Evolutionary conservation across 2,797 vertebrate genomes (phyloP).

Genomic region (Platyrinchus mystaceus): DNA sequence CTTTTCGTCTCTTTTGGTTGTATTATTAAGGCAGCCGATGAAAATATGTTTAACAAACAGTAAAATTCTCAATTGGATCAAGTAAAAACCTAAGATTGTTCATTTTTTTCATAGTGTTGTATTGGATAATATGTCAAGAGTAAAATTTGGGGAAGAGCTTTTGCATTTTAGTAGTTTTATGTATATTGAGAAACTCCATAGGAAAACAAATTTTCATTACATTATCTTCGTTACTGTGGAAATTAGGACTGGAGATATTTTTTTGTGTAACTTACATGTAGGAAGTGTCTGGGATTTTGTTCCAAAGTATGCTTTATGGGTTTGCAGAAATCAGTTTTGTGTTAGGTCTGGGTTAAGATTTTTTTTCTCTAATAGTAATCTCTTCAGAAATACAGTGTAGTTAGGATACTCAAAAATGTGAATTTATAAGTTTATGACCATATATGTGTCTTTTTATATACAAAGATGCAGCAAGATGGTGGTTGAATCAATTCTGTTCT

Average conservation of each 20-base stretch:
- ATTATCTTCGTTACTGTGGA: background rate
- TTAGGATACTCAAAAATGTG: background rate
- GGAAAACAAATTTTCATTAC: conserved; percentile 1
- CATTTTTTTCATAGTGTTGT: background rate
- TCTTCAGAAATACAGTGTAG: background rate
- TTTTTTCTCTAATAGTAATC: background rate
- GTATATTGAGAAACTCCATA: background rate
- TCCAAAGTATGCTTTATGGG: background rate
- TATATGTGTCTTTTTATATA: background rate
- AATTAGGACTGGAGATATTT: conserved; percentile 4
- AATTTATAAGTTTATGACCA: background rate
- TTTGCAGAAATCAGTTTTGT: background rate
- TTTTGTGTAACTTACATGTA: conserved; percentile 2
- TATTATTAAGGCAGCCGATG: background rate
- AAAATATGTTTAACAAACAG: background rate
- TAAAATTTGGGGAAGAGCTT: background rate
- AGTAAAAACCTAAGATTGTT: background rate
- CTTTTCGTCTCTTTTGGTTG: background rate
- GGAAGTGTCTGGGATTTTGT: background rate
- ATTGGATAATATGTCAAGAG: background rate
- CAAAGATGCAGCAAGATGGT: rapidly evolving
- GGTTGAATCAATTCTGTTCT: background rate
- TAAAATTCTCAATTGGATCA: background rate
- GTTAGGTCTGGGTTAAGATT: background rate
- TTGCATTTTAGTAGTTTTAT: background rate